Base-by-base conservation (phyloP, 35 echinoderm and acorn worm genomes). In the Anneissia japonica region DNA sequence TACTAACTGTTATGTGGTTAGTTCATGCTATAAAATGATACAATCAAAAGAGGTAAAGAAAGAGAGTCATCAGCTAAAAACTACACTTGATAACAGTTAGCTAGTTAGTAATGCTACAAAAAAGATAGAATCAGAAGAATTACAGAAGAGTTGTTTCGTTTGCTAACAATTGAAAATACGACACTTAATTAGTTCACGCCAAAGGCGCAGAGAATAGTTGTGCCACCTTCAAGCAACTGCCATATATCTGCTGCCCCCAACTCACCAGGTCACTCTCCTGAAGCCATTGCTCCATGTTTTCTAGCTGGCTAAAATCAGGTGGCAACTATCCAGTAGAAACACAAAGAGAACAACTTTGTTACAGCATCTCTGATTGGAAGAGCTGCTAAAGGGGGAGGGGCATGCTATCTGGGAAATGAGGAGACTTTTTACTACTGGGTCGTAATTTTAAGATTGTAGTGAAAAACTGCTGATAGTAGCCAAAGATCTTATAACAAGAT, bases 221-320 rank as follows among this genome's bases (percentile, higher is more conserved):
- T 45, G 9, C 17, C 26, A 86, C 32, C 79, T 40, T 9, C 37
- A 82, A 19, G 80, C 30, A 10, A 40, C 7, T n/a, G 31, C 31
- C 13, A 35, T 5, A 83, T 16, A 51, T 16, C 2, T 46, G n/a
- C 34, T 30, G 29, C 38, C 0, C 0, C 23, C 34, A 26, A 75
- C 88, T 93, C 86, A 97, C 95, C 91, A 97, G 78, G 36, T 97
- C 95, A 83, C 88, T 97, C 46, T 89, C 95, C 82, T 87, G 76
- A 41, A 97, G 79, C 95, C 95, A 97, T 34, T 93, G 73, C 51
- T 97, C 95, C 77, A 97, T 87, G 16, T 93, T 92, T 46, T 97
- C 91, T 39, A 97, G 31, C 34, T 88, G 76, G 41, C n/a, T 34
- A 37, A 45, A 76, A 41, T 39, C 78, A 23, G 45, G 64, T 64